Evolutionary conservation across 2,797 vertebrate species (phyloP), one percentile per base, ranked within the genome.

Genomic region (Sebastes cheni): DNA sequence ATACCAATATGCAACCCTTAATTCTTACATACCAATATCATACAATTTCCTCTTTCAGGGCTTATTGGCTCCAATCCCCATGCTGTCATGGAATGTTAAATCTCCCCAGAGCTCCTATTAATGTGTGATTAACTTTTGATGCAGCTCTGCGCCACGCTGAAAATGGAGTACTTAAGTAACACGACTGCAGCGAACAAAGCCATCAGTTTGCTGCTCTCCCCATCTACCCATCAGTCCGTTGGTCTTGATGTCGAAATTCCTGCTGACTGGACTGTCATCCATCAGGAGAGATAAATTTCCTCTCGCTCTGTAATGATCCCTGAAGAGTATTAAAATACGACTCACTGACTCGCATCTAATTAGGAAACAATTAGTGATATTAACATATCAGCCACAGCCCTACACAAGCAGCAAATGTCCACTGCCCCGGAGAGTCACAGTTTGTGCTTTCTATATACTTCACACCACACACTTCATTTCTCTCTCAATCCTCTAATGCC

Each of bases 341-440:
- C 77, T 93, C 92, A 93, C 79, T 93, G 92, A 93, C 86, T 93
- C 80, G 82, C 88, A 93, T 91, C 91, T 93, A 94, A 94, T 95
- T 93, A 92, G 93, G 90, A 93, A 90, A 94, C 93, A 95, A 95
- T 95, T 95, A 95, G 93, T 61, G 84, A 91, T 92, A 91, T 95
- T 93, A 93, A 89, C 91, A 93, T 85, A 92, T 92, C 88, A 87
- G 81, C 87, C 75, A 10, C 75, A 66, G 89, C 77, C 80, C 69
- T 80, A 79, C 76, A 83, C 77, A 77, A 75, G 86, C 87, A 77
- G 81, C 84, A 80, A 90, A 89, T 72, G 87, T 65, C 87, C 89
- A 73, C 82, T 69, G 81, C 80, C 86, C 81, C 75, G 22, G 79
- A 84, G 84, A 87, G 90, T 81, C 82, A 88, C 85, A 88, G 77